A percentile compares a stretch with the other conserved stretches of the same genome.
Conservation (phyloP, 2,888 invertebrate genomes). For the Folsomia manolachei region DNA sequence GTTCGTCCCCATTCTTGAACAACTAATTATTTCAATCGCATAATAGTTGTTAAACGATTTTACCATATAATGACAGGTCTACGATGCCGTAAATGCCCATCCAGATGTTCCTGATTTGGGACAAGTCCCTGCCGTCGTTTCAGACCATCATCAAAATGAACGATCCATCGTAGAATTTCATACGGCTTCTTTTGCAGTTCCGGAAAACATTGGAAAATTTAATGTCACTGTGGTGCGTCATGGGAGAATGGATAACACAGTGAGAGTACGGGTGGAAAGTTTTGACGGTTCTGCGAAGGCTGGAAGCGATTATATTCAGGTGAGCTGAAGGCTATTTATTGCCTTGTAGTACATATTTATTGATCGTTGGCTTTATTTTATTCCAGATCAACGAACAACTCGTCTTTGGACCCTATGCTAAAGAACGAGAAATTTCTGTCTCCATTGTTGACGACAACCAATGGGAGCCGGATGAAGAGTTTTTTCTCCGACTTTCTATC, state of each 20-base stretch:
- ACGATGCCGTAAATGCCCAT: slow-evolving; percentile 55
- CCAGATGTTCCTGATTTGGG: slow-evolving; percentile 52
- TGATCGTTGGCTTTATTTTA: too few species aligned
- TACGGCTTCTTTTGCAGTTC: slow-evolving; percentile 57
- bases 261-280: slow-evolving; percentile 59
- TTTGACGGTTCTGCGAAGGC: slow-evolving; percentile 57
- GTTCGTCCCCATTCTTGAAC: slow-evolving; percentile 52
- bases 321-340: too few species aligned
- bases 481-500: slow-evolving; percentile 59
- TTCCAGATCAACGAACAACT: slow-evolving; percentile 58
- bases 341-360: too few species aligned
- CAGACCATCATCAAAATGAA: slow-evolving; percentile 40
- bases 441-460: slow-evolving; percentile 49
- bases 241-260: slow-evolving; percentile 56
- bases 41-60: too few species aligned
- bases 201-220: slow-evolving; percentile 59
- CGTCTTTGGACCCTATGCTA: slow-evolving; percentile 58
- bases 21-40: neutral
- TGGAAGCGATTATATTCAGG: slow-evolving; percentile 57
- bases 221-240: slow-evolving; percentile 56
- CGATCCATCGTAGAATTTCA: slow-evolving; percentile 60
- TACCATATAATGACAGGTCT: slow-evolving; percentile 53
- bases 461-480: slow-evolving; percentile 64
- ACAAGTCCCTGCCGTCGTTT: slow-evolving; percentile 38
- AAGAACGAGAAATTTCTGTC: slow-evolving; percentile 51